Evolutionary conservation across 2,113 vertebrate species (phyloP).

Genomic region (Stegostoma tigrinum): DNA sequence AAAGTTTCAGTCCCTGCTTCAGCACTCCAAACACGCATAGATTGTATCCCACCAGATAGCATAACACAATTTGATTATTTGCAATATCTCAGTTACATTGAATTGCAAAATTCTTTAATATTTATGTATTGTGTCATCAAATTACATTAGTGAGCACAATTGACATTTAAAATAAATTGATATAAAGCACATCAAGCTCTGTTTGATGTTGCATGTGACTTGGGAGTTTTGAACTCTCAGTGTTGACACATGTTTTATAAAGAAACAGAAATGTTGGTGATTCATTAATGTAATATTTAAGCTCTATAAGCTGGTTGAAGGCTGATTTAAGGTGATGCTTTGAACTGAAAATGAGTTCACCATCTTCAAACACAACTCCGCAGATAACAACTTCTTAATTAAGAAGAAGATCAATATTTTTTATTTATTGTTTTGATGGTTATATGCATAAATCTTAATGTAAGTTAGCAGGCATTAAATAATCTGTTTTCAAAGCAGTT

Average conservation of each 20-base stretch:
- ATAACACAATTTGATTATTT: not conserved
- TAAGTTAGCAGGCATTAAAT: not conserved
- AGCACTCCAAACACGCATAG: not conserved
- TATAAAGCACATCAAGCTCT: not conserved
- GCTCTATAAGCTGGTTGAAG: not conserved
- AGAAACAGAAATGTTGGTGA: not conserved
- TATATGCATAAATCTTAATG: not conserved
- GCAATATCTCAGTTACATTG: not conserved
- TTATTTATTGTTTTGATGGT: not conserved
- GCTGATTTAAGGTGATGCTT: not conserved
- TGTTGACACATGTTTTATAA: not conserved
- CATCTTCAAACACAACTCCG: not conserved
- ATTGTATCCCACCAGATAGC: not conserved
- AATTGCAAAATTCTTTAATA: not conserved
- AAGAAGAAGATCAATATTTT: not conserved
- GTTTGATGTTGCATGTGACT: not conserved
- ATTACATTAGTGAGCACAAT: not conserved
- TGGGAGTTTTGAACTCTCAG: not conserved
- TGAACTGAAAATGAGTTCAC: not conserved
- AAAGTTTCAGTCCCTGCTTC: not conserved
- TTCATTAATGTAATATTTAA: not conserved
- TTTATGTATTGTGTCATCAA: not conserved
- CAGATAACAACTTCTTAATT: not conserved
- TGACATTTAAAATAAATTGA: not conserved
- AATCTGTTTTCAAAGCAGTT: not conserved